These are phyloP conservation scores for Blennius ocellaris DNA, from an alignment of 2,113 vertebrate genomes.

Conservation along the genomic window DNA sequence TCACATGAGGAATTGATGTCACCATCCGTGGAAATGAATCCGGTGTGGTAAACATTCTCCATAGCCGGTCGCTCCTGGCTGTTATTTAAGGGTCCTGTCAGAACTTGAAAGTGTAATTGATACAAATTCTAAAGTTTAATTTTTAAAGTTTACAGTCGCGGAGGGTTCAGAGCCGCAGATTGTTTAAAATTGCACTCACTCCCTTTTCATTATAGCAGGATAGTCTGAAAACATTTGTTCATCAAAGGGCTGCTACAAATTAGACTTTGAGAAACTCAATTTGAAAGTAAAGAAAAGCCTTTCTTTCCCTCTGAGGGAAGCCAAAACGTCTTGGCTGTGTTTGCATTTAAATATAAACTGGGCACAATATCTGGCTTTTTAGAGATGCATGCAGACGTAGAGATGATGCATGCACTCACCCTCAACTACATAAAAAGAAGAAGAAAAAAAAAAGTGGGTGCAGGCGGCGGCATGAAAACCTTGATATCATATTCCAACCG, in stretches of 20 bases:
- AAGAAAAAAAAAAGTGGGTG: conserved; percentile 4
- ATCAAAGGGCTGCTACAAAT: conserved; percentile 83
- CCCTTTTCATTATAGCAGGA: conserved; percentile 81
- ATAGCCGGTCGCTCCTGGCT: conserved; percentile 66
- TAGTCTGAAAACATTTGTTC: conserved; percentile 81
- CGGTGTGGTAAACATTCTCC: conserved; percentile 67
- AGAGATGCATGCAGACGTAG: conserved; percentile 53
- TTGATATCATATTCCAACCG: conserved; percentile 48
- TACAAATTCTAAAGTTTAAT: conserved; percentile 81
- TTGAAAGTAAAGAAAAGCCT: conserved; percentile 80
- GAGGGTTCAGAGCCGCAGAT: conserved; percentile 81
- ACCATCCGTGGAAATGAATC: conserved; percentile 74
- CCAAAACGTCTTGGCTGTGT: conserved; percentile 73
- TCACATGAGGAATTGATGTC: conserved; percentile 78
- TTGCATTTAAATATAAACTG: conserved; percentile 81
- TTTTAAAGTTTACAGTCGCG: conserved; percentile 82
- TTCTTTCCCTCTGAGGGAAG: conserved; percentile 66
- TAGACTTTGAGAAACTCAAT: conserved; percentile 81
- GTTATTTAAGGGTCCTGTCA: conserved; percentile 76
- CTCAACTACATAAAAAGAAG: conserved; percentile 33
- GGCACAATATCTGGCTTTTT: conserved; percentile 72
- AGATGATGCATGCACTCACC: conserved; percentile 14
- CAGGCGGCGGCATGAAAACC: conserved; percentile 41
- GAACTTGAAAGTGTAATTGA: conserved; percentile 81
- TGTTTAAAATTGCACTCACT: conserved; percentile 83